Evolutionary conservation across 2,888 invertebrate species (phyloP).

Genomic region (Emmelina monodactyla): DNA sequence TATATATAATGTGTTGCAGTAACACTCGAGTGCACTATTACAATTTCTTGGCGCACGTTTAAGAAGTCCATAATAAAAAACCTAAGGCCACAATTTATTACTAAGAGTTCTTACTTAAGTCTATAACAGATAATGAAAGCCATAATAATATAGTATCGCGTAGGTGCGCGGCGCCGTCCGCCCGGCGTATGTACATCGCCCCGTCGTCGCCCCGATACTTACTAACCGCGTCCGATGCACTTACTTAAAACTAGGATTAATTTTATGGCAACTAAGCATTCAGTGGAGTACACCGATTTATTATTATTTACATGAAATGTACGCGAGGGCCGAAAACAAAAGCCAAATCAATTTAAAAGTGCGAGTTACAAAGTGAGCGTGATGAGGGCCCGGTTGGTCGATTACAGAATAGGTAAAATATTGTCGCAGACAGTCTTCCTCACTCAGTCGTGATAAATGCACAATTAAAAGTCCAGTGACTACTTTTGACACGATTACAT

Average conservation of each 20-base stretch:
- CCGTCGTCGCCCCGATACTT: constrained; percentile 28
- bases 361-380: neutral
- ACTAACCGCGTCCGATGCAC: constrained; percentile 21
- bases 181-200: too few relatives aligned
- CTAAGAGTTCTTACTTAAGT: constrained; percentile 39
- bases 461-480: constrained; percentile 21
- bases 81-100: constrained; percentile 60
- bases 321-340: neutral
- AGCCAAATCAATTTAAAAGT: neutral
- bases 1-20: constrained; percentile 16
- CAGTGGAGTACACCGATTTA: constrained; percentile 49
- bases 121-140: constrained; percentile 26
- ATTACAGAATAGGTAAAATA: constrained; percentile 22
- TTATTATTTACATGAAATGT: constrained; percentile 43
- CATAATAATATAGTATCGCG: constrained; percentile 32
- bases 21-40: neutral
- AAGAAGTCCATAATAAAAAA: constrained; percentile 33
- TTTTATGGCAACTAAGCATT: constrained; percentile 64
- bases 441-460: constrained; percentile 49
- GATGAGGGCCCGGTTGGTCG: neutral
- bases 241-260: constrained; percentile 54
- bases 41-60: too few relatives aligned
- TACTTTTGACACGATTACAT: constrained; percentile 42
- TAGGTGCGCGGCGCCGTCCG: too few relatives aligned
- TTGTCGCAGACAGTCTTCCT: constrained; percentile 49